Conservation (phyloP, 2,888 invertebrate species). For the Parnassius glacialis region DNA sequence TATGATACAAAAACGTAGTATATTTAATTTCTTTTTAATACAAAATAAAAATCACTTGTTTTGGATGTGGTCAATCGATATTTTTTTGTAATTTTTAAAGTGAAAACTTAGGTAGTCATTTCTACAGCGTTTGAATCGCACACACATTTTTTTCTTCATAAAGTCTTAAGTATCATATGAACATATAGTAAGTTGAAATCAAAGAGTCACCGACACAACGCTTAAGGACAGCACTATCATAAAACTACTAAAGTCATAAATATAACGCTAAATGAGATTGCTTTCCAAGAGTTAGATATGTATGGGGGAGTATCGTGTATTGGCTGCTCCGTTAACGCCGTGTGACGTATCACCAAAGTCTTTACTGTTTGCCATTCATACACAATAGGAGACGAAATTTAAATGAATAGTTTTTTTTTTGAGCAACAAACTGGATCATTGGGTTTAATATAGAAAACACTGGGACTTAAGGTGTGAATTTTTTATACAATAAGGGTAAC, state of each 20-base stretch:
- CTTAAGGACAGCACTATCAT: constrained; percentile 8
- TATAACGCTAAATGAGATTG: constrained; percentile 69
- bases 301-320: constrained; percentile 62
- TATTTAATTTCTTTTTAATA: too few species aligned
- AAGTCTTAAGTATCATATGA: too few species aligned
- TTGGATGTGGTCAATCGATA: too few species aligned
- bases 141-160: too few species aligned
- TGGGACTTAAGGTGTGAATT: neutral
- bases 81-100: too few species aligned
- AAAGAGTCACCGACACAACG: constrained; percentile 24
- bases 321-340: constrained; percentile 48
- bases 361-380: neutral
- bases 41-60: too few species aligned
- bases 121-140: too few species aligned
- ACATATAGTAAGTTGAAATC: too few species aligned
- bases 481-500: too few species aligned
- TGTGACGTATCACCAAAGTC: constrained; percentile 39
- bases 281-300: constrained; percentile 72
- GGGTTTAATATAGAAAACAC: neutral
- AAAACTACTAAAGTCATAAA: constrained; percentile 49
- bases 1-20: too few species aligned
- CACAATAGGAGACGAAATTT: neutral
- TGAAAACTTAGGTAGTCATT: too few species aligned
- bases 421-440: neutral
- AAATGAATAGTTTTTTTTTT: too few species aligned